phyloP scores from a whole-genome alignment of 1,140 invertebrate genomes.

The Chrysoperla carnea region DNA sequence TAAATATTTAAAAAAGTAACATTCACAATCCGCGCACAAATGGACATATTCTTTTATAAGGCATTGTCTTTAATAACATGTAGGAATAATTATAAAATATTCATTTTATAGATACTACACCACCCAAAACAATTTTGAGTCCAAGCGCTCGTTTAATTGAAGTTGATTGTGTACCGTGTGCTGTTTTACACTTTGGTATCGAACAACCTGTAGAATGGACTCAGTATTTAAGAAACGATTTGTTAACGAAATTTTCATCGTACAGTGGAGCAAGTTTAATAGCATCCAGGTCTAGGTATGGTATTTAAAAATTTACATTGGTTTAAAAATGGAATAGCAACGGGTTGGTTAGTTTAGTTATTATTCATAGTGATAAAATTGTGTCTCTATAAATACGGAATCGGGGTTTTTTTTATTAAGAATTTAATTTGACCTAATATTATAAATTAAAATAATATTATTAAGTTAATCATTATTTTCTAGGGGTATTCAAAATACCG shows the following conservation, averaged over 20 bases:
- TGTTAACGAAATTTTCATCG: conserved; percentile 26
- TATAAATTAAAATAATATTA: neutral
- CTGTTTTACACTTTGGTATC: conserved; percentile 49
- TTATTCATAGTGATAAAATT: too few species aligned
- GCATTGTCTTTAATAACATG: too few species aligned
- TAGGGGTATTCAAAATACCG: conserved; percentile 11
- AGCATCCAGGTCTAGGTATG: conserved; percentile 25
- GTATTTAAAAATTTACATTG: too few species aligned
- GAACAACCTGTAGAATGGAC: conserved; percentile 11
- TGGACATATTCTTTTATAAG: too few species aligned
- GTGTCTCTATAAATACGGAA: too few species aligned
- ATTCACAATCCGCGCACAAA: too few species aligned
- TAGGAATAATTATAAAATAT: too few species aligned
- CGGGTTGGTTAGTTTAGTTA: too few species aligned
- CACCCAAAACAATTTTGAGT: conserved; percentile 46
- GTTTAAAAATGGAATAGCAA: too few species aligned
- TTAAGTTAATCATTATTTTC: conserved; percentile 4
- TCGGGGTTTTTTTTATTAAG: too few species aligned
- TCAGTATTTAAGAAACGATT: conserved; percentile 21
- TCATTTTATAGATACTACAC: conserved; percentile 43
- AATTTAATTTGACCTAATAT: neutral
- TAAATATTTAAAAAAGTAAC: too few species aligned
- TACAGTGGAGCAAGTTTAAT: conserved; percentile 22
- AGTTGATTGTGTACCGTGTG: conserved; percentile 53
- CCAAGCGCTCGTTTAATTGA: conserved; percentile 38